Base-by-base conservation (phyloP, 2,113 vertebrate genomes). In the Callopanchax toddi region DNA sequence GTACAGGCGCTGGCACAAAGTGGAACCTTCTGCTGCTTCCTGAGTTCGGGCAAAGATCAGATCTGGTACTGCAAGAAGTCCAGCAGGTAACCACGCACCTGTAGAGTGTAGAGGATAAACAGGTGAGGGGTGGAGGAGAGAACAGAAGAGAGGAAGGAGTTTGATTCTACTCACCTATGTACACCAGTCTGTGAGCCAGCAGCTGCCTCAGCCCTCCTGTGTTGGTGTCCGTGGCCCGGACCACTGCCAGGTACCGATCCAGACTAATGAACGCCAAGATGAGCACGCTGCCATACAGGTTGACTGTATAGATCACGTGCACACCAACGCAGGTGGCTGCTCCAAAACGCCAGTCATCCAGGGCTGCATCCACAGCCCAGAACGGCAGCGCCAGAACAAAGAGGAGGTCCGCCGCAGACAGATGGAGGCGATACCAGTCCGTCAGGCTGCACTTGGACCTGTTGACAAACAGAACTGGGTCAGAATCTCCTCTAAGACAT, bases 241-340 rank as follows among this genome's bases (percentile, higher is more conserved):
- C 97, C 10, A 99, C 97, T 0, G 97, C 97, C 87, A 99, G 89
- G 89, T 99, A 99, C 3, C 97, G 93, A 80, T 99, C 97, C 84
- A 99, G 86, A 29, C 97, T 99, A 84, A 99, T 99, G 69, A 99
- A 99, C 15, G 97, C 97, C 87, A 99, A 87, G 86, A 99, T 96
- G 64, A 99, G 92, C 60, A 99, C 96, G 26, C 97, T 99, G 89
- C 97, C 95, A 7, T 99, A 99, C 58, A 99, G 92, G 87, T 99
- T 99, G 75, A 99, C 95, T 0, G 96, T 99, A 85, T 99, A 97
- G 80, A 99, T 96, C 66, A 95, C 92, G 15, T 99, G 96, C 50
- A 99, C 93, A 0, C 93, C 88, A 34, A 96, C 92, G 78, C 97
- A 99, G 20, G 96, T 82, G 49, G 92, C 87, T 0, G 90, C 89